These are phyloP conservation scores for Tretioscincus oriximinensis DNA, from an alignment of 2,113 vertebrate species.

Conservation along the genomic window DNA sequence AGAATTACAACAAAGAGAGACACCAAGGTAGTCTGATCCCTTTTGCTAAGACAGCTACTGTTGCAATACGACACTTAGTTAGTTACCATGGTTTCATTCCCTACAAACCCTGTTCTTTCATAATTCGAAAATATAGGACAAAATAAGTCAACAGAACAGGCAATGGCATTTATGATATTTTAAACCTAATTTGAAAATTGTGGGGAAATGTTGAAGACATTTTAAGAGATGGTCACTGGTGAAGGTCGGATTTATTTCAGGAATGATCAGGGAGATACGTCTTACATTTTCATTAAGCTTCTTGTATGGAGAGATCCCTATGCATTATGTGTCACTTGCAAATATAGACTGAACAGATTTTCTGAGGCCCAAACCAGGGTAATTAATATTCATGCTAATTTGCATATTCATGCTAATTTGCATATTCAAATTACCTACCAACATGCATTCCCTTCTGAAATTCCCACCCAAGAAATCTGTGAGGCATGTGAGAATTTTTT, in stretches of 20 bases:
- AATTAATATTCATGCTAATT: no score
- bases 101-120: constrained; percentile 71
- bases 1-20: constrained; percentile 69
- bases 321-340: not conserved
- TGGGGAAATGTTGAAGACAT: constrained; percentile 19
- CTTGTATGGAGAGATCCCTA: not conserved
- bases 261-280: not conserved
- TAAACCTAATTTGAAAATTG: not conserved
- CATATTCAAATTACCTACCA: no score
- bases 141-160: constrained; percentile 66
- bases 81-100: constrained; percentile 81
- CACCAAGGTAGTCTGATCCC: constrained; percentile 76
- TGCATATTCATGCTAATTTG: no score
- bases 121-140: constrained; percentile 54
- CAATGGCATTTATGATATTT: constrained; percentile 28
- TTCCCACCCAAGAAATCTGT: no score
- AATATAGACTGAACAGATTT: no score
- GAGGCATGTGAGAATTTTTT: no score
- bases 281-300: not conserved
- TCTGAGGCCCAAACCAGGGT: no score
- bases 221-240: not conserved
- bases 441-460: no score
- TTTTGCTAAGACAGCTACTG: constrained; percentile 70
- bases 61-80: constrained; percentile 62
- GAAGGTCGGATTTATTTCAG: constrained; percentile 4